Percentiles rank a stretch among this genome's conserved stretches.
Conservation (phyloP, 2,113 vertebrate genomes). For the Hyaena hyaena region DNA sequence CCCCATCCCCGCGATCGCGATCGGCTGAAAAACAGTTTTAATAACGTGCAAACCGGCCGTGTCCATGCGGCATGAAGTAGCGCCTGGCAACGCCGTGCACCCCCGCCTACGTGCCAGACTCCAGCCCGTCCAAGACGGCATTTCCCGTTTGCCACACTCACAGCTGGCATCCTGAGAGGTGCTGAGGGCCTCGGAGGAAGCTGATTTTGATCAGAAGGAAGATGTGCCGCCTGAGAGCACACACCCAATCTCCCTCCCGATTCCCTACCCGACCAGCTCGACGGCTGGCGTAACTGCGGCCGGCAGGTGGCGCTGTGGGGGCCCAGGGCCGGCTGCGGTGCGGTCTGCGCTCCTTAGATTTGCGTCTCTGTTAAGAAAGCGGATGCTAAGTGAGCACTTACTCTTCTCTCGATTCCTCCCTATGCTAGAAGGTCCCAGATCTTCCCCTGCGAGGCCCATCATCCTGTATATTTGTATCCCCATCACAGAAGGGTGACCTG, state of each 20-base stretch:
- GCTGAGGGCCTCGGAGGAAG: not conserved
- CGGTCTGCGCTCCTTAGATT: too few relatives aligned
- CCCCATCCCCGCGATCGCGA: not conserved
- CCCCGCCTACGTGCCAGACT: not conserved
- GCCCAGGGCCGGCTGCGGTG: not conserved
- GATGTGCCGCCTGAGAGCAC: not conserved
- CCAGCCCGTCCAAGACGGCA: not conserved
- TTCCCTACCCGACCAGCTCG: not conserved
- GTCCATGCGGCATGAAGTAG: not conserved
- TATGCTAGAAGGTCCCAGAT: not conserved
- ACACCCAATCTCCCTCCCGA: not conserved
- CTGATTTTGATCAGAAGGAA: not conserved
- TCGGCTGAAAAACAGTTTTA: not conserved
- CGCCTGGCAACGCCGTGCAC: accelerated
- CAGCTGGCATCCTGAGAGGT: not conserved
- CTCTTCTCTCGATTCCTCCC: not conserved
- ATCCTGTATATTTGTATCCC: not conserved
- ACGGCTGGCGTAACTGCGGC: not conserved
- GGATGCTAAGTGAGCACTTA: not conserved
- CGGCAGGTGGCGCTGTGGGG: not conserved
- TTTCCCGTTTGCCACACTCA: not conserved
- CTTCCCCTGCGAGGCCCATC: not conserved
- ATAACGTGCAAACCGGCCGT: accelerated
- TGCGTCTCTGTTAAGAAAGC: not conserved
- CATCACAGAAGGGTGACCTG: not conserved